Conservation (phyloP, 2,113 vertebrate species). For the Amphilophus citrinellus region DNA sequence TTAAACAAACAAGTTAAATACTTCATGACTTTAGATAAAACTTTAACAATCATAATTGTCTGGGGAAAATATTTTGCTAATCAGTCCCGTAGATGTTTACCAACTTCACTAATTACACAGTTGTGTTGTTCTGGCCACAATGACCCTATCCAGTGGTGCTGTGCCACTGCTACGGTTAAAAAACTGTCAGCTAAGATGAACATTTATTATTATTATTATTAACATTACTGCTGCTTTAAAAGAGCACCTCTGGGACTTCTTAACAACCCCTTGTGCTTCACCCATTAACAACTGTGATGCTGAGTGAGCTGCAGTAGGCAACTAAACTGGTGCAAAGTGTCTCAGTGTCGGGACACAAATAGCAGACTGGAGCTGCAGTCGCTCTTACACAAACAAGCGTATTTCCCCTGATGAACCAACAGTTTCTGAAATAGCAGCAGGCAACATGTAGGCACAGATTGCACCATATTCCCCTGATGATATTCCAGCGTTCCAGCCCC, state of each 20-base stretch:
- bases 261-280: background rate
- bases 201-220: background rate
- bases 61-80: background rate
- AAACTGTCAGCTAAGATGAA: background rate
- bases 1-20: background rate
- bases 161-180: background rate
- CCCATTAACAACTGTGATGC: background rate
- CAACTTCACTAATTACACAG: background rate
- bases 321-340: background rate
- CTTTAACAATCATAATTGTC: background rate
- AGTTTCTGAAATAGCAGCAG: conserved; percentile 46
- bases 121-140: background rate
- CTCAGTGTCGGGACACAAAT: conserved; percentile 26
- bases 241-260: background rate
- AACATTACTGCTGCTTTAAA: background rate
- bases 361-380: conserved; percentile 17
- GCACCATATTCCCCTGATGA: conserved; percentile 49
- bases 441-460: conserved; percentile 36
- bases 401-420: conserved; percentile 38
- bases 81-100: background rate
- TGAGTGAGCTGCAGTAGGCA: background rate
- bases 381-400: conserved; percentile 39
- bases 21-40: background rate
- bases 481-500: background rate
- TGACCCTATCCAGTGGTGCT: background rate